These are phyloP conservation scores for Melinopterus prodromus DNA, from an alignment of 2,888 invertebrate species.

Conservation along the genomic window DNA sequence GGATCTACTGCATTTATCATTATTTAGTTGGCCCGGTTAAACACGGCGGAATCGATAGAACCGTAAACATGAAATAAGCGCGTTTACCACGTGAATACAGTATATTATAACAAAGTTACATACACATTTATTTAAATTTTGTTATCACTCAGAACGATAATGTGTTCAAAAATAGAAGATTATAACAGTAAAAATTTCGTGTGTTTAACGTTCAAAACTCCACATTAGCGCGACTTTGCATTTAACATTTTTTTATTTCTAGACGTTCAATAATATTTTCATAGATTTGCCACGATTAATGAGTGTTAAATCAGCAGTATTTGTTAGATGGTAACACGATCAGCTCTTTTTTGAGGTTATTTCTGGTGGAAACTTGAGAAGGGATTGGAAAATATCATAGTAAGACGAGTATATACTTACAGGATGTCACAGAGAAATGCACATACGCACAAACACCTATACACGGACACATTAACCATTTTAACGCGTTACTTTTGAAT, in stretches of 20 bases:
- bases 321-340: neutral
- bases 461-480: constrained; percentile 47
- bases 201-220: constrained; percentile 7
- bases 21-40: neutral
- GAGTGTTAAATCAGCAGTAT: neutral
- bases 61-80: neutral
- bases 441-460: constrained; percentile 33
- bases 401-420: constrained; percentile 31
- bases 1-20: neutral
- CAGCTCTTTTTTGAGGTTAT: neutral
- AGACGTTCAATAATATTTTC: neutral
- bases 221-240: neutral
- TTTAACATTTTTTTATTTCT: neutral
- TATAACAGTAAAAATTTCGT: constrained; percentile 16
- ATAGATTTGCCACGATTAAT: neutral
- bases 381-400: neutral
- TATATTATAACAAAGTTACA: neutral
- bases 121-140: constrained; percentile 15
- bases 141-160: constrained; percentile 27
- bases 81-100: neutral
- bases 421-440: constrained; percentile 29
- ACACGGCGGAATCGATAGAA: neutral
- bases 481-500: constrained; percentile 39
- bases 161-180: constrained; percentile 28
- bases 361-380: neutral